These are phyloP conservation scores for Perizoma affinitatum DNA, from an alignment of 2,888 invertebrate species.

Conservation along the genomic window DNA sequence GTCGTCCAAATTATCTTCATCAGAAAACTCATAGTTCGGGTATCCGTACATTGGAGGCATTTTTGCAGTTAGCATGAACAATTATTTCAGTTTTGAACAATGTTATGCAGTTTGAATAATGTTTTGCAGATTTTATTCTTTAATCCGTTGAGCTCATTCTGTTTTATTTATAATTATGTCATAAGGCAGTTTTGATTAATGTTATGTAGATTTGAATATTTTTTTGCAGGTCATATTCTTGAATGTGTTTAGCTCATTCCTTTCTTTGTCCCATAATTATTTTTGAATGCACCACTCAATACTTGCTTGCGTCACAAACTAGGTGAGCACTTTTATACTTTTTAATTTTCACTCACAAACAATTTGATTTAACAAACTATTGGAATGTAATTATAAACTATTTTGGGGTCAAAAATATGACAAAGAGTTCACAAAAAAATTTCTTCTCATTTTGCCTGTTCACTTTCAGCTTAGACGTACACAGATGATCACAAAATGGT, in stretches of 20 bases:
- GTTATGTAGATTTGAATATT: too few species aligned
- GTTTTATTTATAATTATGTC: too few species aligned
- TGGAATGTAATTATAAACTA: conserved; percentile 46
- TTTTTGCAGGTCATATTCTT: too few species aligned
- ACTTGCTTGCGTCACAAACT: conserved; percentile 49
- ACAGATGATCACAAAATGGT: conserved; percentile 19
- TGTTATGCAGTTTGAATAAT: neutral
- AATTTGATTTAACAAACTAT: conserved; percentile 60
- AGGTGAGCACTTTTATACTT: conserved; percentile 35
- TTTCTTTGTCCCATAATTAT: neutral
- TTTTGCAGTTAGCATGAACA: conserved; percentile 26
- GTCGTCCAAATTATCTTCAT: conserved; percentile 36
- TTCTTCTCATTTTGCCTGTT: conserved; percentile 21
- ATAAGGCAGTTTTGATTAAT: neutral
- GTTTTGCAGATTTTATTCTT: neutral
- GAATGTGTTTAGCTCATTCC: too few species aligned
- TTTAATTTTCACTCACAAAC: conserved; percentile 50
- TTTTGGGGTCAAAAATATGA: too few species aligned
- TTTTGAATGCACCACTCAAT: conserved; percentile 25
- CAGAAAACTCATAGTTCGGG: conserved; percentile 53
- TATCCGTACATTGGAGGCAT: conserved; percentile 67
- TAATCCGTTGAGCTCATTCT: too few species aligned
- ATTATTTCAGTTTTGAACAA: neutral
- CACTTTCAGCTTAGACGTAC: conserved; percentile 2
- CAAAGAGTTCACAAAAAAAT: conserved; percentile 1